Conservation (phyloP, 2,888 invertebrate species). For the Xestia c-nigrum region DNA sequence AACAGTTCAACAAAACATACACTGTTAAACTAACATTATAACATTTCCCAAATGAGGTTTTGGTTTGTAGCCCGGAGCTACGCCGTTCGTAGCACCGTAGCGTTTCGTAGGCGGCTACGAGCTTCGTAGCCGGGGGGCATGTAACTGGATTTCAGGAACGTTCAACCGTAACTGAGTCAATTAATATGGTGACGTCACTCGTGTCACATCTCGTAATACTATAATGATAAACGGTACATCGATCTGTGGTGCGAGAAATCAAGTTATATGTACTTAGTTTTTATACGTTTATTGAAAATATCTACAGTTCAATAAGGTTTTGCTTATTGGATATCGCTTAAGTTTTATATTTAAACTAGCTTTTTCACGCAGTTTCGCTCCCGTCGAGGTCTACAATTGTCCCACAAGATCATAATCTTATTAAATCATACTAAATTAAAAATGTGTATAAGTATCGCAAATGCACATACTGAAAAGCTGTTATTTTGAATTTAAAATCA, state of each 20-base stretch:
- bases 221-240: conserved; percentile 32
- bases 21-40: conserved; percentile 19
- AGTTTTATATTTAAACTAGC: not conserved
- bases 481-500: too few species aligned
- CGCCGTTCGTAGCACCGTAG: conserved; percentile 60
- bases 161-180: conserved; percentile 60
- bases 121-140: conserved; percentile 62
- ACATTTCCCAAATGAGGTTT: conserved; percentile 40
- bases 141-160: conserved; percentile 66
- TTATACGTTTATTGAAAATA: not conserved
- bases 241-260: conserved; percentile 29
- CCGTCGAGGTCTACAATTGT: not conserved
- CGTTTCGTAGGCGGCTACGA: conserved; percentile 49
- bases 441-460: too few species aligned
- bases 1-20: conserved; percentile 13
- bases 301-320: too few species aligned
- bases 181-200: conserved; percentile 63
- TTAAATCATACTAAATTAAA: too few species aligned
- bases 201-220: conserved; percentile 47
- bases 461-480: too few species aligned
- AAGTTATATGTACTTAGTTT: conserved; percentile 11
- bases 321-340: not conserved
- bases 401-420: not conserved
- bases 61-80: conserved; percentile 51
- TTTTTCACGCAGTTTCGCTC: not conserved